Percentiles rank a stretch among this genome's conserved stretches.
Conservation (phyloP, 1,140 invertebrate species). For the Macrobrachium rosenbergii region DNA sequence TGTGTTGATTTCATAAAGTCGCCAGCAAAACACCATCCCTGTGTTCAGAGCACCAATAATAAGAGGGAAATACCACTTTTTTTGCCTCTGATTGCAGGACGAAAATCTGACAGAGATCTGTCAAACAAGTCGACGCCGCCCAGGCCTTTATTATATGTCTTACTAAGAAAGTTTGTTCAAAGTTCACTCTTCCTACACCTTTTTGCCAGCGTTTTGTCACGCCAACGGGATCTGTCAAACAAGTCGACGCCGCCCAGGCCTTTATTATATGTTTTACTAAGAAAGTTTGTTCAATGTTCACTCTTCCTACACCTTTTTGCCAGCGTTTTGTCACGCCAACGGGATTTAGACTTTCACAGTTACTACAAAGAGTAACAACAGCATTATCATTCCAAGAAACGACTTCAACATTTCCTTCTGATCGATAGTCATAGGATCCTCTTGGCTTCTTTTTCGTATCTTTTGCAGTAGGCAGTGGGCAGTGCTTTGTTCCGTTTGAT, state of each 20-base stretch:
- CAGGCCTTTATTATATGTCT: no score
- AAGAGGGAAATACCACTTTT: slow-evolving; percentile 13
- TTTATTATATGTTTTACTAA: no score
- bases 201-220: no score
- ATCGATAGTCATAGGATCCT: slow-evolving; percentile 15
- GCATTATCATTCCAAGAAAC: neutral
- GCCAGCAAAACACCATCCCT: neutral
- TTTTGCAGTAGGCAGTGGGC: slow-evolving; percentile 5
- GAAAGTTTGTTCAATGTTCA: slow-evolving; percentile 3
- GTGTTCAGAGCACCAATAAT: neutral
- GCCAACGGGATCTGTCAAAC: no score
- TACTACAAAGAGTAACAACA: slow-evolving; percentile 9
- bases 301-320: neutral
- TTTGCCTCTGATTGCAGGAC: slow-evolving; percentile 3
- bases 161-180: no score
- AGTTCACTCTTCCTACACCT: no score
- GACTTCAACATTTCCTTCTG: slow-evolving; percentile 13
- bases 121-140: neutral
- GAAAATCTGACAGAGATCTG: neutral
- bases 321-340: no score
- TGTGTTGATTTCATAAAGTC: no score
- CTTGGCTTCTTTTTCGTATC: slow-evolving; percentile 11
- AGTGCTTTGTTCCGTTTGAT: neutral
- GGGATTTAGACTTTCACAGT: no score
- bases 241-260: no score